Percentiles rank a stretch among this genome's conserved stretches.
These are phyloP conservation scores for Notothenia coriiceps DNA, from an alignment of 2,113 vertebrate genomes.

Conservation along the genomic window DNA sequence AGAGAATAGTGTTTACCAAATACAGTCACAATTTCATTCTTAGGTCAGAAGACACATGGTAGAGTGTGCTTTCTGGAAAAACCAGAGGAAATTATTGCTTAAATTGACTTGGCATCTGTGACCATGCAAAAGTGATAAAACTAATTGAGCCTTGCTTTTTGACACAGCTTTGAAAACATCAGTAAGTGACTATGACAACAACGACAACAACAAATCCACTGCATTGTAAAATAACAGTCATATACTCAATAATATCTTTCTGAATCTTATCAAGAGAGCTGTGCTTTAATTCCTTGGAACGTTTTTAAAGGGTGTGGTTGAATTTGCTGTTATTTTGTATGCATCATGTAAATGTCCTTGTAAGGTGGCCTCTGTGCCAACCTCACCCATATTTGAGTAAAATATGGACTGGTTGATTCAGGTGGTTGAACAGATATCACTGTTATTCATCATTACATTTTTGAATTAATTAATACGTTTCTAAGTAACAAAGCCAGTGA, in stretches of 20 bases:
- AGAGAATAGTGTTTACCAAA: slow-evolving; percentile 24
- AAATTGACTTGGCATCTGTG: not conserved
- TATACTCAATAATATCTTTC: not conserved
- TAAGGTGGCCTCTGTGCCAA: not conserved
- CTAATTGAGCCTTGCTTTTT: not conserved
- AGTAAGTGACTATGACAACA: not conserved
- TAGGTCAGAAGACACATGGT: slow-evolving; percentile 37
- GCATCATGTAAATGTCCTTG: not conserved
- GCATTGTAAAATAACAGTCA: not conserved
- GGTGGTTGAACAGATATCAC: no score
- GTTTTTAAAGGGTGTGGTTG: not conserved
- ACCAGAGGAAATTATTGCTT: slow-evolving; percentile 20
- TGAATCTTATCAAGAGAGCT: not conserved
- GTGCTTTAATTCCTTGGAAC: no score
- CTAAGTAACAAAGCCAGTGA: no score
- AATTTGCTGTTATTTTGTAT: not conserved
- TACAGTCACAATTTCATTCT: slow-evolving; percentile 41
- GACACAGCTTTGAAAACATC: not conserved
- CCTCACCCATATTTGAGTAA: not conserved
- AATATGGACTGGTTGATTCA: not conserved
- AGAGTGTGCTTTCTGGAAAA: slow-evolving; percentile 3
- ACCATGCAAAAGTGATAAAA: not conserved
- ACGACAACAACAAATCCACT: not conserved
- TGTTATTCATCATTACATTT: not conserved
- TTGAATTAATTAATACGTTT: not conserved